phyloP scores from a whole-genome alignment of 2,888 invertebrate genomes.

The Conomelus anceps region DNA sequence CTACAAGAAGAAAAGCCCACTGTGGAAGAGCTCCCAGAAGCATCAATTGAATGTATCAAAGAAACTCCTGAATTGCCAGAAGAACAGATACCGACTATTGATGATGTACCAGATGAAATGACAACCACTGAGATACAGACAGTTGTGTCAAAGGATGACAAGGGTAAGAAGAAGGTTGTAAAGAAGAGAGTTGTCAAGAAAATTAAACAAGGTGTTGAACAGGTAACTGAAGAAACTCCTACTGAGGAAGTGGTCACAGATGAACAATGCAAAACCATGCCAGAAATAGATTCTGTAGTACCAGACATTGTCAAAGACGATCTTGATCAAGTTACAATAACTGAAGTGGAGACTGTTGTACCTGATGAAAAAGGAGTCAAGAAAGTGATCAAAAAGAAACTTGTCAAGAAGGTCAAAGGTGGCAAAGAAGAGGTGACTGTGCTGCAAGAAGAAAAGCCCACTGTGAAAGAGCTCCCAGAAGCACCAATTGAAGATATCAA shows the following conservation, averaged over 20 bases:
- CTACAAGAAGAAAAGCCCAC: too few relatives aligned
- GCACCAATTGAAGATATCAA: too few relatives aligned
- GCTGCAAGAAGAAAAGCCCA: slow-evolving; percentile 15
- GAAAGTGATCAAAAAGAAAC: too few relatives aligned
- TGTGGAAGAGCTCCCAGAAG: neutral
- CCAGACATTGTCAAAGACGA: too few relatives aligned
- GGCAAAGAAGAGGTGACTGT: slow-evolving; percentile 25
- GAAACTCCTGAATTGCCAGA: neutral
- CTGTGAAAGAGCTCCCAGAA: slow-evolving; percentile 4
- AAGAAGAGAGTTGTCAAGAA: slow-evolving; percentile 17
- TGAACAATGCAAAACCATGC: too few relatives aligned
- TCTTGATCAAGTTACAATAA: too few relatives aligned
- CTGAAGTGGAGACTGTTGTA: too few relatives aligned
- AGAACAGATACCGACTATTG: neutral
- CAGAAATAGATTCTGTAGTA: too few relatives aligned
- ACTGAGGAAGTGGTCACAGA: too few relatives aligned
- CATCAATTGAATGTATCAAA: neutral
- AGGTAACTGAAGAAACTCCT: slow-evolving; percentile 12
- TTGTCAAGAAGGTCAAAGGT: too few relatives aligned
- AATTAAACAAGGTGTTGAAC: slow-evolving; percentile 25
- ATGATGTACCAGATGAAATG: slow-evolving; percentile 33
- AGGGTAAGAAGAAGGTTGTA: slow-evolving; percentile 42
- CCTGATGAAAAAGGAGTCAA: too few relatives aligned
- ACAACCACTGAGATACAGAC: slow-evolving; percentile 35
- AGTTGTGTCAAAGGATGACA: slow-evolving; percentile 37